Percentiles rank a stretch among this genome's conserved stretches.
Conservation (phyloP, 2,113 vertebrate species). For the Hippocampus zosterae region DNA sequence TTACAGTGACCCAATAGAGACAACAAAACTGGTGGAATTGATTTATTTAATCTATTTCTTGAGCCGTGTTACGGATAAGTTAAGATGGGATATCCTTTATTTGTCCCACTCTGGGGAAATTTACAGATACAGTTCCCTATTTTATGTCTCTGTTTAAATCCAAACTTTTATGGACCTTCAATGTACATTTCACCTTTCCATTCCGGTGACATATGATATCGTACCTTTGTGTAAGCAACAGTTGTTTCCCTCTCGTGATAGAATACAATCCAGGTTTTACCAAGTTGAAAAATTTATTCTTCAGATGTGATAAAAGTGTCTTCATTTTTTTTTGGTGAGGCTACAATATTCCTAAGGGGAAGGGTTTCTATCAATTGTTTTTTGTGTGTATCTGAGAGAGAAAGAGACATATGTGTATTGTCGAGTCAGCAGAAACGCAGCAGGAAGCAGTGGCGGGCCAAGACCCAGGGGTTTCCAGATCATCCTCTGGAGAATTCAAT, state of each 20-base stretch:
- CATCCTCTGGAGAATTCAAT: conserved; percentile 21
- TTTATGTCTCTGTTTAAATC: not conserved
- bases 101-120: too few species aligned
- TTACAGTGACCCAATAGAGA: too few species aligned
- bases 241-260: conserved; percentile 20
- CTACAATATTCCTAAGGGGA: not conserved
- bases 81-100: too few species aligned
- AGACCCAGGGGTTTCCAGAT: conserved; percentile 28
- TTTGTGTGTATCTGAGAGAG: conserved; percentile 8
- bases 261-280: conserved; percentile 44
- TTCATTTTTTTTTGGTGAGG: conserved; percentile 18
- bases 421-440: conserved; percentile 33
- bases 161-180: not conserved
- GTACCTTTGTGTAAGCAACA: conserved; percentile 3
- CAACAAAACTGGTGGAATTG: too few species aligned
- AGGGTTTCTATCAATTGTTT: conserved; percentile 6
- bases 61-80: not conserved
- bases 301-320: conserved; percentile 11
- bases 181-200: conserved; percentile 32
- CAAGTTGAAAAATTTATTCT: conserved; percentile 35
- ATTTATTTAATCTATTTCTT: too few species aligned
- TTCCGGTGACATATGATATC: conserved; percentile 19
- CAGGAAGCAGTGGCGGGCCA: conserved; percentile 13
- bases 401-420: conserved; percentile 14
- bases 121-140: not conserved